phyloP scores from a whole-genome alignment of 2,113 vertebrate genomes.

The Felis chaus region DNA sequence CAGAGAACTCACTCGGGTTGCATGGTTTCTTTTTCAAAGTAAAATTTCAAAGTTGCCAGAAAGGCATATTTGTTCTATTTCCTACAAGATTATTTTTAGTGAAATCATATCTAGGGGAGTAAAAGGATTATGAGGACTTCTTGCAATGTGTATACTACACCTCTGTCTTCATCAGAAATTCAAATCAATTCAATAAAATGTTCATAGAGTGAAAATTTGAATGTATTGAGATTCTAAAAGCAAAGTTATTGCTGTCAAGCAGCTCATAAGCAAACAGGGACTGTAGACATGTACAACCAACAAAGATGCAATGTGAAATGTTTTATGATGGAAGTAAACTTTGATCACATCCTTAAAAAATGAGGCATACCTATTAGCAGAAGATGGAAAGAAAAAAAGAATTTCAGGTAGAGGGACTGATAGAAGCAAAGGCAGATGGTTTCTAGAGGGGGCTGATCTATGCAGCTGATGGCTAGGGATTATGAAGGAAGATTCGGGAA shows the following conservation, averaged over 20 bases:
- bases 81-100: background rate
- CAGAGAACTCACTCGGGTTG: background rate
- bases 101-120: background rate
- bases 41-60: slow-evolving; percentile 15
- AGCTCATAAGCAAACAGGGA: background rate
- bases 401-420: background rate
- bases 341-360: background rate
- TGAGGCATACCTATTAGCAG: background rate
- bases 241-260: background rate
- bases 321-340: background rate
- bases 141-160: background rate
- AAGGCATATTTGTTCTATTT: background rate
- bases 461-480: background rate
- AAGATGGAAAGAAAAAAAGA: background rate
- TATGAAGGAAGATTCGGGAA: background rate
- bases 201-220: background rate
- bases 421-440: background rate
- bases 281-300: background rate
- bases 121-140: background rate
- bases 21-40: background rate
- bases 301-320: background rate
- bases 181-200: background rate
- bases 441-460: background rate
- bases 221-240: background rate
- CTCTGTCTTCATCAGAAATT: background rate